Evolutionary conservation across 2,113 vertebrate species (phyloP), one percentile per base, ranked within the genome.

Genomic region (Panthera uncia): DNA sequence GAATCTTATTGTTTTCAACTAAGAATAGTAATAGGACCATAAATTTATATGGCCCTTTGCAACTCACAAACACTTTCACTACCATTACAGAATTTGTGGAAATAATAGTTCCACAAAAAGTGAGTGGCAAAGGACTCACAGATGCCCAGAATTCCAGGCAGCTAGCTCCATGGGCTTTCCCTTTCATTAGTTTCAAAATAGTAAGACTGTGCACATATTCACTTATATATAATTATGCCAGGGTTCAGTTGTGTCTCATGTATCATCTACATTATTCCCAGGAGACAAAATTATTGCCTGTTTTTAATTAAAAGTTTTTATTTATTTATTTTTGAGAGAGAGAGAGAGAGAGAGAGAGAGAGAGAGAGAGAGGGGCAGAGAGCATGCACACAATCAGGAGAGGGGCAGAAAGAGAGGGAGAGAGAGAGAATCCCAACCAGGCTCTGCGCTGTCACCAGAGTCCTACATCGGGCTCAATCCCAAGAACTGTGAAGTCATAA

Each of bases 21-120:
- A 76, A 52, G 41, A 57, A 93, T 25, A 55, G 65, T 65, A 83
- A 55, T 23, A 88, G 21, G 10, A 61, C 16, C 21, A 86, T 74
- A 83, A 36, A 91, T 68, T 27, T 63, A 38, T 33, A 48, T 11
- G 33, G 18, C 38, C 16, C 63, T 84, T 57, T 25, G 12, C 7
- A 97, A 80, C 29, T 80, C 92, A 81, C 88, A 69, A 76, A 89
- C 41, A 76, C 9, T 48, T 80, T n/a, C 41, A 90, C 80, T 61
- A 78, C 81, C 74, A 55, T 93, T 23, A 71, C 41, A 69, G 7
- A 69, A 63, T 50, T 9, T 88, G 41, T 63, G 27, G 36, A 55
- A 68, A 38, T 36, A 61, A 88, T 9, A 45, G 45, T 45, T 45
- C 8, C 71, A 68, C 15, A 73, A 36, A 45, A 45, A 45, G 45